phyloP scores from a whole-genome alignment of 2,113 vertebrate species.

The Puffinus mauretanicus region DNA sequence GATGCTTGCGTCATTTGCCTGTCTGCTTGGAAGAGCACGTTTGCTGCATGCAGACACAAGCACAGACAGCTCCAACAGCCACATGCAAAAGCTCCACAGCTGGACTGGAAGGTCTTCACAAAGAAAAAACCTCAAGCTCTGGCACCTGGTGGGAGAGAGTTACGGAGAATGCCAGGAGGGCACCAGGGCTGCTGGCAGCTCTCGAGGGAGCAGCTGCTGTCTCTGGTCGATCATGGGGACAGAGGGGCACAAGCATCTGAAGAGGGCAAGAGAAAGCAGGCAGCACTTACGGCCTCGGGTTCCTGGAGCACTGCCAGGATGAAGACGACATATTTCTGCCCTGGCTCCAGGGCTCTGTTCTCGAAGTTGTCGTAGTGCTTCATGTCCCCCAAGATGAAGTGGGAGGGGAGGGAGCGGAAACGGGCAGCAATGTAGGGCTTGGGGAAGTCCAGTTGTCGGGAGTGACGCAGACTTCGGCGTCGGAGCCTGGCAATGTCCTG shows the following conservation, averaged over 20 bases:
- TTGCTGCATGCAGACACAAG: neutral
- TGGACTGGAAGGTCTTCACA: neutral
- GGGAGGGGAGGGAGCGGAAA: constrained; percentile 83
- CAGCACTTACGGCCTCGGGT: constrained; percentile 79
- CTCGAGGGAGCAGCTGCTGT: neutral
- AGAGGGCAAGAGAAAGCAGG: neutral
- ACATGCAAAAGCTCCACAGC: neutral
- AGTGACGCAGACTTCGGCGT: constrained; percentile 87
- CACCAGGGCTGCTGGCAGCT: neutral
- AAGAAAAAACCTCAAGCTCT: neutral
- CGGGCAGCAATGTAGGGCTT: constrained; percentile 91
- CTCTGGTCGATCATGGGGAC: neutral
- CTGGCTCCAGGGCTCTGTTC: constrained; percentile 87
- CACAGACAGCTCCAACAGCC: neutral
- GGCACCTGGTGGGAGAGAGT: neutral
- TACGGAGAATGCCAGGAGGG: neutral
- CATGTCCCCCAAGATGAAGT: constrained; percentile 88
- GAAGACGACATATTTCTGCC: constrained; percentile 91
- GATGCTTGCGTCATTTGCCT: fast-evolving
- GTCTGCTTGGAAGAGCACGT: neutral
- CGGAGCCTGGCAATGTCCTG: constrained; percentile 82
- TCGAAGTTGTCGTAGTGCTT: constrained; percentile 88
- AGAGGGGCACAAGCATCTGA: neutral
- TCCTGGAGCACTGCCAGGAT: constrained; percentile 89
- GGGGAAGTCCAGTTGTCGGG: constrained; percentile 83